These are phyloP conservation scores for Erebia ligea DNA, from an alignment of 2,888 invertebrate genomes.

Conservation along the genomic window DNA sequence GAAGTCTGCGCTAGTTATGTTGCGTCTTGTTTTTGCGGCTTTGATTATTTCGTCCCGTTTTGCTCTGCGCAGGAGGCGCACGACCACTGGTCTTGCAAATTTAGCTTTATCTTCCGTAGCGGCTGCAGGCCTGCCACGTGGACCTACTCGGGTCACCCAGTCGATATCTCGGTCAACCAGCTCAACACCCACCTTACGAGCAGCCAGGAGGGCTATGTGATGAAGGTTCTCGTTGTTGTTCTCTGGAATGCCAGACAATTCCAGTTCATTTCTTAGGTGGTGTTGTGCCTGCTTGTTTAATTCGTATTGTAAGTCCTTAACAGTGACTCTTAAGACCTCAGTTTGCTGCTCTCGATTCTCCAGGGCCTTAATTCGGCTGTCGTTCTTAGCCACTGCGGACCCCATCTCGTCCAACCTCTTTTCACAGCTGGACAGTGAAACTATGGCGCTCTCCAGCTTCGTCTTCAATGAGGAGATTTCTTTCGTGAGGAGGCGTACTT, in stretches of 20 bases:
- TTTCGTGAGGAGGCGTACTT: neutral
- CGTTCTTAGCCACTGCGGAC: neutral
- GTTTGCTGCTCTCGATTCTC: neutral
- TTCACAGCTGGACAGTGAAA: neutral
- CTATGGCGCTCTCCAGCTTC: neutral
- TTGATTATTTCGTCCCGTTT: too few relatives aligned
- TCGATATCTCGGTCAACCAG: neutral
- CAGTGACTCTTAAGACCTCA: neutral
- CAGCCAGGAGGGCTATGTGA: neutral
- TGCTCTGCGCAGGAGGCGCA: too few relatives aligned
- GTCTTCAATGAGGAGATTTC: neutral
- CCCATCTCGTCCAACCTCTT: neutral
- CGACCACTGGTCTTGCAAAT: too few relatives aligned
- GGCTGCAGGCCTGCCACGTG: too few relatives aligned
- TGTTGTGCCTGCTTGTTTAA: neutral
- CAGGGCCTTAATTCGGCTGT: neutral
- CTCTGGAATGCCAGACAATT: neutral
- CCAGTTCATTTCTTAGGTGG: neutral
- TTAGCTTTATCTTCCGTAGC: too few relatives aligned
- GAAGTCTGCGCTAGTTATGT: neutral
- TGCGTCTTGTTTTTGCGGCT: slow-evolving; percentile 1
- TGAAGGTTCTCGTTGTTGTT: neutral
- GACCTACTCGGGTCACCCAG: neutral
- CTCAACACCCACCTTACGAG: neutral
- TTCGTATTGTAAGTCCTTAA: neutral